Percentiles rank a stretch among this genome's conserved stretches.
phyloP scores from a whole-genome alignment of 2,797 vertebrate genomes.

The Amniataba percoides region DNA sequence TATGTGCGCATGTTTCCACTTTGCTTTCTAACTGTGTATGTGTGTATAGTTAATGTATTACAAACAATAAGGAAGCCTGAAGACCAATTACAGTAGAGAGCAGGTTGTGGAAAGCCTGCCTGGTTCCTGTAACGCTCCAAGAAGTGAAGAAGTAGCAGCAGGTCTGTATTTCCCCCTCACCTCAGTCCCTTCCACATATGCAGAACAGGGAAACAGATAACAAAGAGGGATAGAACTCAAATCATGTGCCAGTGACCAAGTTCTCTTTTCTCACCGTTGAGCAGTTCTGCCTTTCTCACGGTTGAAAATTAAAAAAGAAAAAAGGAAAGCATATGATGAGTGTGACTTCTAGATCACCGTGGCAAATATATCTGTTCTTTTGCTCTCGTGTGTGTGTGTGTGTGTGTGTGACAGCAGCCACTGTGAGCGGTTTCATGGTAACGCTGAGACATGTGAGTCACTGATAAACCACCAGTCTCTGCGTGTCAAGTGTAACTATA shows the following conservation, averaged over 20 bases:
- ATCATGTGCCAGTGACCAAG: constrained; percentile 20
- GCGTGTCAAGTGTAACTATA: constrained; percentile 12
- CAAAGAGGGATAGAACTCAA: constrained; percentile 25
- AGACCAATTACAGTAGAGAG: not conserved
- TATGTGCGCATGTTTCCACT: not conserved
- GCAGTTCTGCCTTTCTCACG: constrained; percentile 34
- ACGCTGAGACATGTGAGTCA: constrained; percentile 42
- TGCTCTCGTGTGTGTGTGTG: not conserved
- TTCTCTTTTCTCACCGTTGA: constrained; percentile 58
- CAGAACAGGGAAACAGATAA: constrained; percentile 67
- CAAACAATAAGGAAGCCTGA: constrained; percentile 47
- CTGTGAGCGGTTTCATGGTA: constrained; percentile 35
- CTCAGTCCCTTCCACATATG: constrained; percentile 51
- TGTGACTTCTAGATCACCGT: constrained; percentile 8
- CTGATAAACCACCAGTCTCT: constrained; percentile 22
- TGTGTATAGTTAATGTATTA: constrained; percentile 35
- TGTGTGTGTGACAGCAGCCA: constrained; percentile 1
- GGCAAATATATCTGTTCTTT: not conserved
- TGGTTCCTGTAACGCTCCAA: constrained; percentile 52
- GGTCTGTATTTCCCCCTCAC: constrained; percentile 53
- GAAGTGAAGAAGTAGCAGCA: constrained; percentile 37
- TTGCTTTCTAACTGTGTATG: not conserved
- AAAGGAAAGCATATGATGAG: not conserved
- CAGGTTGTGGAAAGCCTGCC: constrained; percentile 25
- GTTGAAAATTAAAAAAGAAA: not conserved